Evolutionary conservation across 2,888 invertebrate species (phyloP), one percentile per base, ranked within the genome.

Genomic region (Eledona agricola): DNA sequence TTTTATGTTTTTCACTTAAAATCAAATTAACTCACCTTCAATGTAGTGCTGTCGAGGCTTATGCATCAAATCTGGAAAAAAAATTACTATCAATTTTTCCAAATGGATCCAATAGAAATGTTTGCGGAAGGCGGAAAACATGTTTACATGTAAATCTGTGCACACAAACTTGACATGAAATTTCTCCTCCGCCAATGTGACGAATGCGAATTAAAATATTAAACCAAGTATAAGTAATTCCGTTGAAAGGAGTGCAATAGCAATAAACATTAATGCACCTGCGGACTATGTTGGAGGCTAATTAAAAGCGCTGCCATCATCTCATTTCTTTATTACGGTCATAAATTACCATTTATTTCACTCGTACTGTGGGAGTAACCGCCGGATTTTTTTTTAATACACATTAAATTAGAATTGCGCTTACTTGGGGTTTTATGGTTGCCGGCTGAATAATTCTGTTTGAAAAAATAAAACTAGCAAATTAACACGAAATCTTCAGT

Each of bases 21-120:
- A 5, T n/a, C n/a, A n/a, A n/a, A n/a, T n/a, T n/a, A 10, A 62
- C 75, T 75, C 66, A 76, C 76, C 76, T 66, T 75, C 75, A 32
- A 70, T 59, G 50, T 70, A 66, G 42, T 72, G 64, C 42, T 72
- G 72, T 54, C 72, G 62, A 9, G 75, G 75, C 50, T 73, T 74
- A 61, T 72, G 74, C 55, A 73, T 67, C 59, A 73, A 67, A 70
- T 75, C 76, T 76, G 72, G 47, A 75, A 59, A 58, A 57, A 61
- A 66, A 58, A 31, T 28, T 15, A 42, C 26, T 17, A 15, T 37
- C 38, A 47, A 25, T 34, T 23, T 45, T 19, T 32, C 20, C 25
- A 22, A 47, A 37, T 19, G 16, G 12, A 35, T 26, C n/a, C 35
- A 34, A 16, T 26, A 9, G 20, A 11, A 46, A 16, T 46, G 35